Evolutionary conservation across 1,140 invertebrate genomes (phyloP), one percentile per base, ranked within the genome.

Genomic region (Luehdorfia chinensis): DNA sequence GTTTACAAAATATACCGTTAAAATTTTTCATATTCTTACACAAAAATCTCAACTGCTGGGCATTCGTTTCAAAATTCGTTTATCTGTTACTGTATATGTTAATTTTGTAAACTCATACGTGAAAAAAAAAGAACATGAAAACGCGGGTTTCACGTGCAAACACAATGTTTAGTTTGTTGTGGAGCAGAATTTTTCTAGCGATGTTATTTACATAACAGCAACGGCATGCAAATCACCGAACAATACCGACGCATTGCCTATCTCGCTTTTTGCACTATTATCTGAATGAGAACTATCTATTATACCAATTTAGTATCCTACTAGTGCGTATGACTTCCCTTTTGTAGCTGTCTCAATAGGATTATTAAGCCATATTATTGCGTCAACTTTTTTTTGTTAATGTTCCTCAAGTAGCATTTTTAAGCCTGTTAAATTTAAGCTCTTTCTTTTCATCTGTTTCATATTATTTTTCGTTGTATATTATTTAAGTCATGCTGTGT

Each of bases 111-210:
- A 13, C 30, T 12, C 12, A 12, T 6, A 13, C 2, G 30, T 6
- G 13, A 19, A 15, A 32, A 50, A 49, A 45, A 49, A 37, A 19
- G 47, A 52, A 46, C 12, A 18, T 25, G 31, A 30, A 36, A 55
- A 50, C 37, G 47, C 43, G 18, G 16, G 41, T 19, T 43, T 28
- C 41, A 50, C 43, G 44, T 43, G 28, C 43, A 47, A 50, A 47
- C 47, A 50, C 41, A 53, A 47, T 54, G 45, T 54, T 54, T 47
- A 53, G 50, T 14, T 43, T 30, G 39, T n/a, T n/a, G 33, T 47
- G n/a, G 44, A 18, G 32, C 36, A 23, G 34, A 47, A 53, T 53
- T 47, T 53, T 53, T 43, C 34, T 47, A 43, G 44, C 36, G 28
- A 25, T 30, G 36, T 28, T 12, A 43, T 47, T 53, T 53, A 44